Conservation (phyloP, 92 coral and sea anemone genomes). For the Plumapathes pennacea region DNA sequence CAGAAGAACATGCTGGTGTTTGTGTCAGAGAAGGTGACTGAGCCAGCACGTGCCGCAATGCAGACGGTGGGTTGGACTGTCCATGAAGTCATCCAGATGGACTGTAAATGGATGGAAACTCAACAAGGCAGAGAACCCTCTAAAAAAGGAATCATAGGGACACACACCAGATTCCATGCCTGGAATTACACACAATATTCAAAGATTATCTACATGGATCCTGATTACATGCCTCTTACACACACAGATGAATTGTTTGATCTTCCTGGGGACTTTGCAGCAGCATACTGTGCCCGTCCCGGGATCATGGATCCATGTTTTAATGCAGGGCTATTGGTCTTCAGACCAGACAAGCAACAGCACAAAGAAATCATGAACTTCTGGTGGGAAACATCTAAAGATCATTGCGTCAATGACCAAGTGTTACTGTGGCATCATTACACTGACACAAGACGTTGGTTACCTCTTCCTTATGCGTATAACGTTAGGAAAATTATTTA, state of each 20-base stretch:
- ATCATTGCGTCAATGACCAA: conserved; percentile 69
- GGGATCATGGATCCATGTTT: conserved; percentile 69
- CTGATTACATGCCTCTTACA: conserved; percentile 63
- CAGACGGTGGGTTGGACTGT: conserved; percentile 63
- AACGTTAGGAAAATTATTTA: conserved; percentile 62
- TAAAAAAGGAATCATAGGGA: conserved; percentile 57
- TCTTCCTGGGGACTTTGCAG: conserved; percentile 54
- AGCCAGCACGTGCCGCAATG: conserved; percentile 19
- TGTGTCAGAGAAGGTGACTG: conserved; percentile 33
- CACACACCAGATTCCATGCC: conserved; percentile 81
- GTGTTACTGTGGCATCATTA: conserved; percentile 60
- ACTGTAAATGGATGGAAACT: conserved; percentile 77
- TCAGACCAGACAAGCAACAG: conserved; percentile 39
- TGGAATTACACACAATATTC: conserved; percentile 69
- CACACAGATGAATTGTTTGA: conserved; percentile 80
- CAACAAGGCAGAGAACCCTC: conserved; percentile 25
- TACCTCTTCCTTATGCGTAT: conserved; percentile 65
- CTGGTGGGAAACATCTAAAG: conserved; percentile 29
- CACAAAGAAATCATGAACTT: conserved; percentile 22
- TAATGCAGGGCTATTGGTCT: conserved; percentile 74
- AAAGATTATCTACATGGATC: conserved; percentile 71
- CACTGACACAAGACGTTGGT: conserved; percentile 68
- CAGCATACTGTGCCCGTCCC: conserved; percentile 65
- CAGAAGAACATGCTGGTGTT: conserved; percentile 44
- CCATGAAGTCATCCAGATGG: conserved; percentile 57